Conservation (phyloP, 2,888 invertebrate genomes). For the Thysanoteuthis rhombus region DNA sequence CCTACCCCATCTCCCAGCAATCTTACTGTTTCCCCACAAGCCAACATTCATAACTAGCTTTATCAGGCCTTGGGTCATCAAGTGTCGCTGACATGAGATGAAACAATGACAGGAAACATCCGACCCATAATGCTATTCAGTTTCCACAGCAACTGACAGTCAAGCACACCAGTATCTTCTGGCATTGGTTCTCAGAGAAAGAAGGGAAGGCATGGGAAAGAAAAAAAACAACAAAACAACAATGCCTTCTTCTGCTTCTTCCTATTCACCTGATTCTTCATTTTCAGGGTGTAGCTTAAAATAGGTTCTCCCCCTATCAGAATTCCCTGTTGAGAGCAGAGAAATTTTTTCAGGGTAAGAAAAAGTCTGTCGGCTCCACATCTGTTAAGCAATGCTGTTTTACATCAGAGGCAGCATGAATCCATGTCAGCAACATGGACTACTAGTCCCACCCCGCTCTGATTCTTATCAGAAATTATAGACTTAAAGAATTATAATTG, state of each 20-base stretch:
- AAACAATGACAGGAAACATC: neutral
- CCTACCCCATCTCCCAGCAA: neutral
- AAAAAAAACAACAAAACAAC: neutral
- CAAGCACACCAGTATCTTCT: neutral
- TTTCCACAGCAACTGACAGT: constrained; percentile 1
- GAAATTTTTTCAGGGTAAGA: neutral
- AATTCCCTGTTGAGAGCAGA: neutral
- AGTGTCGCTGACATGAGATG: neutral
- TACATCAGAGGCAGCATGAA: neutral
- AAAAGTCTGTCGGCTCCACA: neutral
- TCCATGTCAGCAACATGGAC: neutral
- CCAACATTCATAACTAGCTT: neutral
- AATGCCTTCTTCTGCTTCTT: neutral
- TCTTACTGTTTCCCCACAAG: neutral
- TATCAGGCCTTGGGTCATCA: neutral
- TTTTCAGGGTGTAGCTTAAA: neutral
- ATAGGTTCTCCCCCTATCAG: neutral
- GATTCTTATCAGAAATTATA: neutral
- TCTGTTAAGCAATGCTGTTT: neutral
- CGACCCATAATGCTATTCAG: neutral
- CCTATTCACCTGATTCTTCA: neutral
- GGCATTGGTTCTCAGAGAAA: neutral
- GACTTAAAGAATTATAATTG: neutral
- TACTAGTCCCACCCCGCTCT: neutral
- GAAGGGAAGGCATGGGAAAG: neutral